Base-by-base conservation (phyloP, 1,140 invertebrate species). In the Drosophila carrolli region DNA sequence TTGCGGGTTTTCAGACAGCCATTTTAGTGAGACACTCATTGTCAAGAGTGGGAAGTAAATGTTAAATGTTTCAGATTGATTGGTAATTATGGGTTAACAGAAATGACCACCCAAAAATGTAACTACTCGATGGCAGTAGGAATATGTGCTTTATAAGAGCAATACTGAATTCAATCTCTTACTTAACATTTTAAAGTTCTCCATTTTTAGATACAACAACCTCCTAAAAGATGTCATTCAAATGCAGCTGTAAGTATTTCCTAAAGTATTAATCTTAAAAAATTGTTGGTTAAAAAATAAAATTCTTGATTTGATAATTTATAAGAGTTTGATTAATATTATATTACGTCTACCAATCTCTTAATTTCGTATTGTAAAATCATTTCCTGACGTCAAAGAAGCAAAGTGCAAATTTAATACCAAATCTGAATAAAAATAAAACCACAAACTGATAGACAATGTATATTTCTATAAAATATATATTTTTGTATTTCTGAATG, bases 1-100 rank as follows among this genome's bases (percentile, higher is more conserved):
- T 84, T 84, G 75, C 79, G 81, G 81, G 81, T 82, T 86, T 81
- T 79, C 78, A 81, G 67, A 37, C 54, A 79, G 83, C 76, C 79
- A 86, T 88, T 72, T 86, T 70, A 54, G 61, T 43, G 55, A 56
- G 62, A 71, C 58, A 84, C 75, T 61, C 37, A 32, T 79, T 84
- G 63, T 62, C 58, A 16, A 41, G 47, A 43, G 35, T 9, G 43
- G 74, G 66, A 58, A 48, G 56, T 37, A 41, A 37, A 40, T 41
- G 41, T 56, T 75, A 75, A 75, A 62, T 77, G 53, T 40, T 63
- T 13, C 19, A 46, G 81, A 68, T 63, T 75, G 68, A 65, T 58
- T 63, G 14, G 5, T 29, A 74, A 78, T 60, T 55, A 46, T 40
- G 43, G 46, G 35, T 48, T 71, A 71, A 38, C 5, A 44, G n/a